These are phyloP conservation scores for Trypoxylus dichotomus DNA, from an alignment of 1,140 invertebrate species.

Conservation along the genomic window DNA sequence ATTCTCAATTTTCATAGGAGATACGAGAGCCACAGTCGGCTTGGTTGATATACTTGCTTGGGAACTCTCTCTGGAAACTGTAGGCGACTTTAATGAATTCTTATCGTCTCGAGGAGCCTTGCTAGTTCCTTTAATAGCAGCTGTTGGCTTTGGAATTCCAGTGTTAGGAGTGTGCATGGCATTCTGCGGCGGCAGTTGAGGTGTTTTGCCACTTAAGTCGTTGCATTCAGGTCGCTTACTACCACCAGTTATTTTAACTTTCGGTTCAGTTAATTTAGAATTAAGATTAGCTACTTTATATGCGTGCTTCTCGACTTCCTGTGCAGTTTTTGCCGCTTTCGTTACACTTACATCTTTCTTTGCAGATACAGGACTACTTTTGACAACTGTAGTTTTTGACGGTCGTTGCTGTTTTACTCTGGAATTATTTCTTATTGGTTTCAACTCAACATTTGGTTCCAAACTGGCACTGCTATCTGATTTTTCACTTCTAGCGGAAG, in stretches of 20 bases:
- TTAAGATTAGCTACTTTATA: constrained; percentile 47
- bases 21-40: constrained; percentile 71
- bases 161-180: constrained; percentile 56
- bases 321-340: constrained; percentile 42
- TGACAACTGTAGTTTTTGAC: constrained; percentile 35
- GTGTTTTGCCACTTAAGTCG: constrained; percentile 1
- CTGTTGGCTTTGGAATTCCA: constrained; percentile 86
- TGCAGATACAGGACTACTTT: constrained; percentile 43
- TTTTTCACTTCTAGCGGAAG: constrained; percentile 84
- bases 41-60: constrained; percentile 48
- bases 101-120: constrained; percentile 54
- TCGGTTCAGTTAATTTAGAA: constrained; percentile 49
- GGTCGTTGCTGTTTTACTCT: constrained; percentile 45
- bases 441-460: constrained; percentile 47
- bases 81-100: constrained; percentile 37
- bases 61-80: constrained; percentile 46
- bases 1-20: constrained; percentile 64
- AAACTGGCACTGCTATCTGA: constrained; percentile 51
- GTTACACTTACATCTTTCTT: constrained; percentile 45
- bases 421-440: constrained; percentile 44
- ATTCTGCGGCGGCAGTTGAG: constrained; percentile 26
- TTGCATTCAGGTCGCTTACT: constrained; percentile 30
- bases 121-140: constrained; percentile 84
- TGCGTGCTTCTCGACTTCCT: constrained; percentile 51
- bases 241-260: constrained; percentile 33